phyloP scores from a whole-genome alignment of 2,888 invertebrate species.

The Pristionchus arcanus region DNA sequence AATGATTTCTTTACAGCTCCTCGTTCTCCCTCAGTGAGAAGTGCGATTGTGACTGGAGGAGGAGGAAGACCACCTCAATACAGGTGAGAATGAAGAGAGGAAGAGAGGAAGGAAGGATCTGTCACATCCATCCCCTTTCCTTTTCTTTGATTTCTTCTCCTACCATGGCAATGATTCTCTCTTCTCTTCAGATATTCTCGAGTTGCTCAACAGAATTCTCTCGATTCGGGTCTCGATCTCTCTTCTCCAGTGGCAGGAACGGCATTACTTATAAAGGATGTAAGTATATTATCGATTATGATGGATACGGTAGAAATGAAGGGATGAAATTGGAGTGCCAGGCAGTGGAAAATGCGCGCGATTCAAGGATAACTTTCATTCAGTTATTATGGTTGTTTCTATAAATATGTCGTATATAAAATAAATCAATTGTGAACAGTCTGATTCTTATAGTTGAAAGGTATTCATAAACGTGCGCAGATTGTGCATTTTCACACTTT shows the following conservation, averaged over 20 bases:
- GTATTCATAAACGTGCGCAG: neutral
- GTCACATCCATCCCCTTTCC: neutral
- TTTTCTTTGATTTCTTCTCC: neutral
- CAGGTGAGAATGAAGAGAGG: neutral
- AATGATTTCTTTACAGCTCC: constrained; percentile 37
- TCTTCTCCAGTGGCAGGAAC: constrained; percentile 65
- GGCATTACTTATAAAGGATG: constrained; percentile 69
- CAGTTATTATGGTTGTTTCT: neutral
- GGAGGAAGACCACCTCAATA: constrained; percentile 42
- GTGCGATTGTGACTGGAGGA: neutral
- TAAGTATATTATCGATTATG: constrained; percentile 24
- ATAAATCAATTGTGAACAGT: neutral
- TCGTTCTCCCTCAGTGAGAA: constrained; percentile 43
- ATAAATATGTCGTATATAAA: neutral
- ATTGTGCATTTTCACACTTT: neutral
- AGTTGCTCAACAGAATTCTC: constrained; percentile 41
- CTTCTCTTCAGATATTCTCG: constrained; percentile 39
- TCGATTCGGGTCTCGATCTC: constrained; percentile 67
- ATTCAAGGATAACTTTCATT: neutral
- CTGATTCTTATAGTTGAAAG: neutral
- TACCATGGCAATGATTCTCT: neutral
- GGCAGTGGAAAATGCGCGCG: neutral
- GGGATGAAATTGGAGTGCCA: constrained; percentile 41
- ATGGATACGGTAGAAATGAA: neutral
- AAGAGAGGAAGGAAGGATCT: neutral